phyloP scores from a whole-genome alignment of 2,113 vertebrate species.

The Brachyistius frenatus region DNA sequence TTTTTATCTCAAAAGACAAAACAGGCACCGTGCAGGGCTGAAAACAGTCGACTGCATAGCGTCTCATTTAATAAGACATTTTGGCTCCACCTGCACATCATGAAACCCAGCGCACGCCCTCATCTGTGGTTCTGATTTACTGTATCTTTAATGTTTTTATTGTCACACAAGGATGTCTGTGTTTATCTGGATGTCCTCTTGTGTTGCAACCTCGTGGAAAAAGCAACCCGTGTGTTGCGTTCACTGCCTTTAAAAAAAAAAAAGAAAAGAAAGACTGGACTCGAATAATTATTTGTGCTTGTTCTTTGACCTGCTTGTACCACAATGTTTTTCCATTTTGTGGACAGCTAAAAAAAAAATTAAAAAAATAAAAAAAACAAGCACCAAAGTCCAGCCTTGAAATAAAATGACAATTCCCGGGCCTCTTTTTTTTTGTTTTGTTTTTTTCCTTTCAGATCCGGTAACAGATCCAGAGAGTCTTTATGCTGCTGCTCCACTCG shows the following conservation, averaged over 20 bases:
- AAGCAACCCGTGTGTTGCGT: neutral
- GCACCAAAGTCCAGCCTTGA: neutral
- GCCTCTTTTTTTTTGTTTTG: neutral
- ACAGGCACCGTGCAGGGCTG: conserved; percentile 3
- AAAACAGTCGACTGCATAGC: conserved; percentile 14
- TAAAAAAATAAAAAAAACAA: conserved; percentile 18
- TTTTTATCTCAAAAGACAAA: neutral
- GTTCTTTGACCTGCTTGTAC: conserved; percentile 9
- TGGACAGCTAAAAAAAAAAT: too few relatives aligned
- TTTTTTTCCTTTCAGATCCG: neutral
- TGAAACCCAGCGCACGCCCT: too few relatives aligned
- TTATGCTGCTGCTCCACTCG: neutral
- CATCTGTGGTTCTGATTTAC: too few relatives aligned
- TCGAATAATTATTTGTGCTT: conserved; percentile 1
- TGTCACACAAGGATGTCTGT: too few relatives aligned
- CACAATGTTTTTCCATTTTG: too few relatives aligned
- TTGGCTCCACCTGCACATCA: conserved; percentile 10
- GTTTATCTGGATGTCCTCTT: neutral
- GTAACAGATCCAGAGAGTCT: conserved; percentile 4
- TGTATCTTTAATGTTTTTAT: too few relatives aligned
- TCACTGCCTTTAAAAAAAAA: conserved; percentile 2
- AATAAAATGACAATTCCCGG: conserved; percentile 3
- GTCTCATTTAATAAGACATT: conserved; percentile 20
- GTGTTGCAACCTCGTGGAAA: neutral
- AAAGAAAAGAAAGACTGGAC: neutral